Evolutionary conservation across 2,888 invertebrate species (phyloP).

Genomic region (Euclidia mi): DNA sequence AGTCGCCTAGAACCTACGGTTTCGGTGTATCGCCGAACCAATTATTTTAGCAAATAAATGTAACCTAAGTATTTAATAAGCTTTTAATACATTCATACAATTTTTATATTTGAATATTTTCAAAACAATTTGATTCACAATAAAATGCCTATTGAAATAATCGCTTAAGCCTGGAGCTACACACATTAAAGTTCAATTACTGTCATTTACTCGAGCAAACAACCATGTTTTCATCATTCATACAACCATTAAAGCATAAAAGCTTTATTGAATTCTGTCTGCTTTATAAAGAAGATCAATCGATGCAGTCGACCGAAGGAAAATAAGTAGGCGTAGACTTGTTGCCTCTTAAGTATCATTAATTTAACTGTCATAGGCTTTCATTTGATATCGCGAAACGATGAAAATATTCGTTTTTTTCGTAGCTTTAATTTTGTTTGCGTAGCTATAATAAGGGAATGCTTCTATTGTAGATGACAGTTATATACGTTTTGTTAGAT

Average conservation of each 20-base stretch:
- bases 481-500: too few species aligned
- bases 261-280: constrained; percentile 48
- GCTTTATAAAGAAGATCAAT: constrained; percentile 52
- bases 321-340: constrained; percentile 51
- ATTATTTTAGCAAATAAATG: too few species aligned
- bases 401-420: constrained; percentile 30
- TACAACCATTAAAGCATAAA: constrained; percentile 27
- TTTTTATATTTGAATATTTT: too few species aligned
- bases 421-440: constrained; percentile 7
- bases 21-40: too few species aligned
- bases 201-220: constrained; percentile 25
- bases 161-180: neutral
- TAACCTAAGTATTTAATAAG: too few species aligned
- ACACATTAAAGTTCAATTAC: constrained; percentile 22
- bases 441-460: neutral
- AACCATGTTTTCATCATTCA: constrained; percentile 29
- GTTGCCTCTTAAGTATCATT: constrained; percentile 52
- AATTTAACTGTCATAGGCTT: constrained; percentile 50
- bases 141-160: neutral
- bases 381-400: constrained; percentile 23
- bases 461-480: neutral
- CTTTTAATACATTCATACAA: too few species aligned
- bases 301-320: constrained; percentile 36
- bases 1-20: too few species aligned
- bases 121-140: constrained; percentile 12